phyloP scores from a whole-genome alignment of 2,888 invertebrate species.

The Aelia acuminata region DNA sequence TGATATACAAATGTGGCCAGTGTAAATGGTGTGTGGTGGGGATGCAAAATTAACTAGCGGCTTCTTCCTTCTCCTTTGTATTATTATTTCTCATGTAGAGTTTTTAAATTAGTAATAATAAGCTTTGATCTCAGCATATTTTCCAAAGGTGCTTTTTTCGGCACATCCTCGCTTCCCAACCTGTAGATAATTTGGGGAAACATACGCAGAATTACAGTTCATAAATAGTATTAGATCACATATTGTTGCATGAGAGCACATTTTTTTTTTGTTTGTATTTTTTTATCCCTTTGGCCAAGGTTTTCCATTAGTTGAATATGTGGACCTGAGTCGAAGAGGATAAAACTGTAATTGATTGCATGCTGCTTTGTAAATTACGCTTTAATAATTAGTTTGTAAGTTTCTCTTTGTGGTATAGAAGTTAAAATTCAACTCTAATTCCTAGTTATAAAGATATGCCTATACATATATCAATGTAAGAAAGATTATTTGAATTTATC shows the following conservation, averaged over 20 bases:
- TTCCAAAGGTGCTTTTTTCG: background rate
- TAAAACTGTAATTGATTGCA: slow-evolving; percentile 46
- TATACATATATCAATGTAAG: background rate
- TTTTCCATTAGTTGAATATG: background rate
- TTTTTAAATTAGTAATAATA: slow-evolving; percentile 26
- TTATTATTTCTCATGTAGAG: background rate
- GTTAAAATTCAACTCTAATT: slow-evolving; percentile 27
- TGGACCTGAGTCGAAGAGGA: slow-evolving; percentile 36
- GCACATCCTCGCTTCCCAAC: slow-evolving; percentile 24
- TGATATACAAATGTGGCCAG: slow-evolving; percentile 64
- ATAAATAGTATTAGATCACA: slow-evolving; percentile 49
- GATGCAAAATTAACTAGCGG: slow-evolving; percentile 49
- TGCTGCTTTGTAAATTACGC: slow-evolving; percentile 56
- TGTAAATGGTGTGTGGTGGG: slow-evolving; percentile 60
- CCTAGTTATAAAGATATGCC: too few relatives aligned
- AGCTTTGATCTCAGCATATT: slow-evolving; percentile 55
- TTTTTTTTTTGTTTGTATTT: slow-evolving; percentile 15
- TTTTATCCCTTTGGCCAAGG: slow-evolving; percentile 45
- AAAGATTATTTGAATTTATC: slow-evolving; percentile 52
- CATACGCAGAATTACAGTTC: slow-evolving; percentile 53
- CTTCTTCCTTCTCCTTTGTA: background rate
- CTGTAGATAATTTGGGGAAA: slow-evolving; percentile 54
- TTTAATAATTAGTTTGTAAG: slow-evolving; percentile 51
- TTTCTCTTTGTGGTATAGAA: slow-evolving; percentile 12
- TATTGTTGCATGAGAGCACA: slow-evolving; percentile 57